Percentiles rank a stretch among this genome's conserved stretches.
Evolutionary conservation across 2,888 invertebrate species (phyloP).

Genomic region (Megaustenia siamemsis): DNA sequence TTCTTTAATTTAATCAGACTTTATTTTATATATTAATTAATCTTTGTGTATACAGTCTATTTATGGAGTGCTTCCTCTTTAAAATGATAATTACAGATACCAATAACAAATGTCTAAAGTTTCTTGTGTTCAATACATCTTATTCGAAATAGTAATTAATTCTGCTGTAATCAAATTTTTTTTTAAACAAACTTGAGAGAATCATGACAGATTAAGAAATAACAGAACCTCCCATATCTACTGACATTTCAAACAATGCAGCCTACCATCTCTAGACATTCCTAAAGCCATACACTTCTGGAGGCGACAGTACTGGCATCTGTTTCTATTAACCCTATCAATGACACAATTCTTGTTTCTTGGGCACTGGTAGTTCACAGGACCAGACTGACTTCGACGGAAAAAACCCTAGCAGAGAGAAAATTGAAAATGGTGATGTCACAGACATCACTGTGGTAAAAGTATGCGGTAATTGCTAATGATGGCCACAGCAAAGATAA

Average conservation of each 20-base stretch:
- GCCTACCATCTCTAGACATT: slow-evolving; percentile 99
- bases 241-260: not conserved
- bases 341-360: slow-evolving; percentile 99
- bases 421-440: not conserved
- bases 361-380: slow-evolving; percentile 99
- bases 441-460: too few relatives aligned
- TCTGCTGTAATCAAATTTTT: too few relatives aligned
- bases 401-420: slow-evolving; percentile 90
- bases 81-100: too few relatives aligned
- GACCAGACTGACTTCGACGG: slow-evolving; percentile 94
- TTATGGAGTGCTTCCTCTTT: too few relatives aligned
- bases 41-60: too few relatives aligned
- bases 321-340: slow-evolving; percentile 97
- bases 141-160: too few relatives aligned
- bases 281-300: slow-evolving; percentile 99
- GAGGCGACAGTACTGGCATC: slow-evolving; percentile 99
- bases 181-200: too few relatives aligned
- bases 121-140: too few relatives aligned
- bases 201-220: not conserved
- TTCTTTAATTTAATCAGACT: too few relatives aligned
- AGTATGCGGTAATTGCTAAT: not conserved
- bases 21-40: too few relatives aligned
- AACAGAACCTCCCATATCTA: not conserved
- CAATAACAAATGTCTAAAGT: too few relatives aligned
- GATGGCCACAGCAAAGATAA: not conserved